phyloP scores from a whole-genome alignment of 2,113 vertebrate species.

The Ochotona princeps region DNA sequence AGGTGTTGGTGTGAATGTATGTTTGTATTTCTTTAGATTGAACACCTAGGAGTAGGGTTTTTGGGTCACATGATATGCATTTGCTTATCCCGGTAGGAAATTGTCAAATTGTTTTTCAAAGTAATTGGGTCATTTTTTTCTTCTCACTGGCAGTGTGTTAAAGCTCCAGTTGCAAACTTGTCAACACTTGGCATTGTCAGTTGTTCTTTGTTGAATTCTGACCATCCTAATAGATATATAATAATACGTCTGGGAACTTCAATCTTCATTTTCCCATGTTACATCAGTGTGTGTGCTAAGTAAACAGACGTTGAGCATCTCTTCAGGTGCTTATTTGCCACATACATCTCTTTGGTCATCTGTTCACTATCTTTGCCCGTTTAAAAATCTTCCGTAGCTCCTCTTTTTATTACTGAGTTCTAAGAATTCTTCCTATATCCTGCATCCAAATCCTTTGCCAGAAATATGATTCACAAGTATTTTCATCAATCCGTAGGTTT shows the following conservation, averaged over 20 bases:
- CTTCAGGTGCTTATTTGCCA: background rate
- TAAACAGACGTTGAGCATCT: background rate
- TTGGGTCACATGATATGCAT: background rate
- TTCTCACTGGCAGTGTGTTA: background rate
- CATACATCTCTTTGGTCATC: background rate
- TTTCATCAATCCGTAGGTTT: background rate
- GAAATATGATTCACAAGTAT: conserved; percentile 13
- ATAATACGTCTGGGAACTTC: background rate
- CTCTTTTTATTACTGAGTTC: background rate
- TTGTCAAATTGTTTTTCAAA: background rate
- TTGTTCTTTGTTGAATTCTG: background rate
- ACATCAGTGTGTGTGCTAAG: background rate
- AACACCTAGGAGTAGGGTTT: background rate
- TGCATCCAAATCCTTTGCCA: background rate
- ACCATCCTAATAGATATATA: background rate
- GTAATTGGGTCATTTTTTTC: background rate
- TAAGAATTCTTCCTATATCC: background rate
- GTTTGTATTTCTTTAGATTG: background rate
- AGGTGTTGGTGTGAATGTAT: background rate
- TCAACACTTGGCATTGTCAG: background rate
- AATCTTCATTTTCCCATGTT: conserved; percentile 2
- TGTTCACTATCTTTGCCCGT: background rate
- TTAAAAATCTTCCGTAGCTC: background rate
- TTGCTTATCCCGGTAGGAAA: conserved; percentile 1
- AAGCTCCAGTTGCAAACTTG: background rate